Percentiles rank a stretch among this genome's conserved stretches.
phyloP scores from a whole-genome alignment of 2,113 vertebrate species.

The Protobothrops mucrosquamatus region DNA sequence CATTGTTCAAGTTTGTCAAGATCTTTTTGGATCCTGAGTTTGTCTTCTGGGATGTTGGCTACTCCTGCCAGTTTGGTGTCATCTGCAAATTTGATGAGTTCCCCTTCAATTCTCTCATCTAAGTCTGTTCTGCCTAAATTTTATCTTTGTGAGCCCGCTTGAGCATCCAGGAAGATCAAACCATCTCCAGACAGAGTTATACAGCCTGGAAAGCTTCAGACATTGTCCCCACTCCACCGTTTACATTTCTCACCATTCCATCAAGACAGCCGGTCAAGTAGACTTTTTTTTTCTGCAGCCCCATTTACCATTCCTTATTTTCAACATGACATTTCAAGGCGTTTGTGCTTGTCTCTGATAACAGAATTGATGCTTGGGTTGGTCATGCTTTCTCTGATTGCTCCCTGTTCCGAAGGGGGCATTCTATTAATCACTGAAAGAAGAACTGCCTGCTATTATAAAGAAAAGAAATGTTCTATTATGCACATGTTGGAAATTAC shows the following conservation, averaged over 20 bases:
- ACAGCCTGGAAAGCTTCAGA: not conserved
- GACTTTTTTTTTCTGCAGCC: not conserved
- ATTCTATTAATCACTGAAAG: not conserved
- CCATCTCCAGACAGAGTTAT: not conserved
- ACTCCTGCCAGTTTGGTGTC: too few species aligned
- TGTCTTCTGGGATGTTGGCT: too few species aligned
- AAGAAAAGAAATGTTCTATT: not conserved
- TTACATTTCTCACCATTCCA: not conserved
- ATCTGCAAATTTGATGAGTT: too few species aligned
- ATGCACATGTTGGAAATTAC: not conserved
- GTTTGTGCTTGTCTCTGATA: slow-evolving; percentile 2
- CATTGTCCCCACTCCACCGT: not conserved
- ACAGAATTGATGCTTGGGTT: not conserved
- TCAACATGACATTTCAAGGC: not conserved
- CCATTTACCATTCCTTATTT: not conserved
- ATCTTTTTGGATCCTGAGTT: too few species aligned
- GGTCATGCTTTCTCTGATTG: slow-evolving; percentile 5
- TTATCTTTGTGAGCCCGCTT: not conserved
- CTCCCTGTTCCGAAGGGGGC: not conserved
- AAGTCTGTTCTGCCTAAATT: not conserved
- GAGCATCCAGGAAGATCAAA: not conserved
- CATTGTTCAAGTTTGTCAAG: too few species aligned
- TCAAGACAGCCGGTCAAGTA: not conserved
- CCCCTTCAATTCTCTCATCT: too few species aligned
- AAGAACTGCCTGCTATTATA: not conserved